Conservation (phyloP, 2,888 invertebrate genomes). For the Rosalia funebris region DNA sequence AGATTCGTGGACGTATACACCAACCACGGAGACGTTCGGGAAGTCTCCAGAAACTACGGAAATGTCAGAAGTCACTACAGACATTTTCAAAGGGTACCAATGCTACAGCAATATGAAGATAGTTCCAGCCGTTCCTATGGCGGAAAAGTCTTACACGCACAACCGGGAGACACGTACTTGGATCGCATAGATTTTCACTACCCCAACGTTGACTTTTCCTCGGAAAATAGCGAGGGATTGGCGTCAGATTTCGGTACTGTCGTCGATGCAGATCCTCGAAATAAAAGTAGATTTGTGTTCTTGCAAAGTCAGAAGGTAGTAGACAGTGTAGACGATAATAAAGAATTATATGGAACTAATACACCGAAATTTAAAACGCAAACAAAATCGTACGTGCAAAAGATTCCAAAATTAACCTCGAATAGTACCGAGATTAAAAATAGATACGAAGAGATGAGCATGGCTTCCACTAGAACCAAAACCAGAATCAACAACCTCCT, state of each 20-base stretch:
- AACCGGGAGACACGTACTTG: constrained; percentile 13
- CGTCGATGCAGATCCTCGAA: constrained; percentile 5
- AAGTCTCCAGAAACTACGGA: constrained; percentile 21
- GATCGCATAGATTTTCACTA: constrained; percentile 42
- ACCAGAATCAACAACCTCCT: constrained; percentile 47
- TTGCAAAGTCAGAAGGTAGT: constrained; percentile 31
- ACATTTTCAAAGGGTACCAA: background rate
- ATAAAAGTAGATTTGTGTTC: constrained; percentile 19
- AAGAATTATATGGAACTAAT: constrained; percentile 10
- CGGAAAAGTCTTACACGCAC: constrained; percentile 1
- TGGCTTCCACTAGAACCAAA: constrained; percentile 24
- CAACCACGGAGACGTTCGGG: constrained; percentile 29
- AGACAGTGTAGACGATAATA: constrained; percentile 13
- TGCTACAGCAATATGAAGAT: too few species aligned
- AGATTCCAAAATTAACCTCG: constrained; percentile 38
- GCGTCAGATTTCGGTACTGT: constrained; percentile 45
- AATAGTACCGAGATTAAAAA: constrained; percentile 3
- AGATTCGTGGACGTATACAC: constrained; percentile 28
- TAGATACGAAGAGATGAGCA: constrained; percentile 7
- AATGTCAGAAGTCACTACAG: constrained; percentile 4
- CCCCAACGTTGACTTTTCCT: constrained; percentile 36
- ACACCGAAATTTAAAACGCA: constrained; percentile 36
- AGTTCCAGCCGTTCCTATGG: background rate
- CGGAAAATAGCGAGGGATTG: constrained; percentile 33
- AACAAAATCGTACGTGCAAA: constrained; percentile 36